Evolutionary conservation across 2,888 invertebrate species (phyloP), one percentile per base, ranked within the genome.

Genomic region (Leistus spinibarbis): DNA sequence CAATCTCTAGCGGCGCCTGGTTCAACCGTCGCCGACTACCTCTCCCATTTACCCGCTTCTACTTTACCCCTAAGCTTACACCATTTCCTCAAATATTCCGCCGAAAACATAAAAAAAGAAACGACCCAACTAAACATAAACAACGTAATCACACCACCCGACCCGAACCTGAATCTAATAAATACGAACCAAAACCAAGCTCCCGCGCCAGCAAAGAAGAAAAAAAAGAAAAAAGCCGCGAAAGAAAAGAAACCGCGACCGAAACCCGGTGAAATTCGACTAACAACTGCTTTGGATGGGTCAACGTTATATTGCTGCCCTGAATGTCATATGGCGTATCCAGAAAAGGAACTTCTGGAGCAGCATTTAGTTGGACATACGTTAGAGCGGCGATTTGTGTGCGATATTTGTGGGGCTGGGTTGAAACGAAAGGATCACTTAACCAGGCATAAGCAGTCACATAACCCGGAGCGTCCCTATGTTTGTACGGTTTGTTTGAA

Each of bases 311-410:
- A 93, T 81, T 95, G 95, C 83, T 95, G 95, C 83, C 95, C 95
- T 0, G 95, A 95, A 83, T 95, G 95, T 82, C 94, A 95, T 84
- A 94, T 95, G 94, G 95, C 95, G 54, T 94, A 95, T 83, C 95
- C 95, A 2, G 95, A 95, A 83, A 91, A 94, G 76, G 93, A 92
- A 77, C 86, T 95, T 63, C 86, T 95, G 74, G 95, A 95, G 80
- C 95, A 95, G 81, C 95, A 95, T 85, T 87, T 95, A n/a, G 89
- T 94, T 17, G 95, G 95, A 9, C 95, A 95, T 84, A 95, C 95
- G 3, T 89, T 95, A 83, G 95, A 95, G 82, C 89, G 95, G 79
- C 89, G 91, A 82, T 95, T 95, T 81, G 93, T 95, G 76, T 95
- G 95, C 85, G 95, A 95, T 85, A 95, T 95, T 73, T 95, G 95